Percentiles rank a stretch among this genome's conserved stretches.
These are phyloP conservation scores for Rhea americana DNA, from an alignment of 2,113 vertebrate species.

Conservation along the genomic window DNA sequence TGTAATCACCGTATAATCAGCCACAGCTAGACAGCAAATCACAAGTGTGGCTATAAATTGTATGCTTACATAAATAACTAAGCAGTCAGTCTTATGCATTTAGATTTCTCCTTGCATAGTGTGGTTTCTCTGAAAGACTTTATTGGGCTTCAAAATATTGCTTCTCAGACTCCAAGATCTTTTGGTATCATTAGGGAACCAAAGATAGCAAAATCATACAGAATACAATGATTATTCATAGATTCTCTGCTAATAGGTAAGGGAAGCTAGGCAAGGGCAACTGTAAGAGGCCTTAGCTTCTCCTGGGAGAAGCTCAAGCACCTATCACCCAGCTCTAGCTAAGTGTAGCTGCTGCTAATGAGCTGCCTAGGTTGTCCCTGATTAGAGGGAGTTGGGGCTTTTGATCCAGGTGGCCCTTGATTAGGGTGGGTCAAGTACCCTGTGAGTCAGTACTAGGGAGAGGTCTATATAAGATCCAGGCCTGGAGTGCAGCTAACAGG, in stretches of 20 bases:
- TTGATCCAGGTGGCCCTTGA: too few relatives aligned
- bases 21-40: not conserved
- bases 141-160: not conserved
- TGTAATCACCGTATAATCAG: constrained; percentile 11
- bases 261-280: too few relatives aligned
- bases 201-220: not conserved
- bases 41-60: constrained; percentile 35
- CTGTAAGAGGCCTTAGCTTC: too few relatives aligned
- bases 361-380: too few relatives aligned
- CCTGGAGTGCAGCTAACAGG: too few relatives aligned
- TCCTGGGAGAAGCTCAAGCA: too few relatives aligned
- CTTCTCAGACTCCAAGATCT: not conserved
- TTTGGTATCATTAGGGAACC: not conserved
- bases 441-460: too few relatives aligned
- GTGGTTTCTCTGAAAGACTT: not conserved
- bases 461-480: too few relatives aligned
- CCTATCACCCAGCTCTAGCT: too few relatives aligned
- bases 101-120: not conserved
- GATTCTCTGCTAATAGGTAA: not conserved
- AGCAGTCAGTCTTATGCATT: not conserved
- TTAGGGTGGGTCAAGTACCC: too few relatives aligned
- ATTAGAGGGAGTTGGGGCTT: too few relatives aligned
- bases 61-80: constrained; percentile 52
- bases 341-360: too few relatives aligned
- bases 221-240: not conserved